Evolutionary conservation across 2,797 vertebrate species (phyloP).

Genomic region (Tadarida brasiliensis): DNA sequence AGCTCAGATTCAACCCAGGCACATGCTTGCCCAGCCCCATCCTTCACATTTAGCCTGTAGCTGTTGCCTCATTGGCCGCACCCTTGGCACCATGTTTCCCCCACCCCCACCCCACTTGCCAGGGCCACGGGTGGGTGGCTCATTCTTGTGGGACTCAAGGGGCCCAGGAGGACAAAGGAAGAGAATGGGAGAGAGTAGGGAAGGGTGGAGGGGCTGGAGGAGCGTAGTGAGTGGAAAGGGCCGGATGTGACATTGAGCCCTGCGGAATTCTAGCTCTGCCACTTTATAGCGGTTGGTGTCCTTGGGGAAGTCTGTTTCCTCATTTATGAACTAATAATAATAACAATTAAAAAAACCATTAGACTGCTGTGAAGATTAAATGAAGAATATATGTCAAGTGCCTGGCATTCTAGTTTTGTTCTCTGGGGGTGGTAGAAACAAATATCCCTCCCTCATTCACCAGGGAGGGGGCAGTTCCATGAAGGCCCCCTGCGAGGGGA

Average conservation of each 20-base stretch:
- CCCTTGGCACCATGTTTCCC: conserved; percentile 65
- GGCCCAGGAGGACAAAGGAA: not conserved
- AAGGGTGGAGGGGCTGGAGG: not conserved
- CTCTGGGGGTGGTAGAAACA: not conserved
- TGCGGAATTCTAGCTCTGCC: not conserved
- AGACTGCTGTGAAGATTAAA: conserved; percentile 24
- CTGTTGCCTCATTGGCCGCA: conserved; percentile 53
- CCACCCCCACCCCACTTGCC: not conserved
- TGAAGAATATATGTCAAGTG: not conserved
- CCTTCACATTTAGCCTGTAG: conserved; percentile 72
- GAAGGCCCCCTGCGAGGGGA: not conserved
- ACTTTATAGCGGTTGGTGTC: not conserved
- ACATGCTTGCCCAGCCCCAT: conserved; percentile 72
- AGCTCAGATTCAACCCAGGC: conserved; percentile 72
- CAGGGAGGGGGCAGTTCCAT: not conserved
- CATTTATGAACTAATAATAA: conserved; percentile 54
- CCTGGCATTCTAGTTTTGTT: not conserved
- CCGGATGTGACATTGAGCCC: not conserved
- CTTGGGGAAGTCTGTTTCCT: conserved; percentile 36
- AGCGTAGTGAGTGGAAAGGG: not conserved
- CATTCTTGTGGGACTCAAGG: not conserved
- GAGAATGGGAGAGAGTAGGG: not conserved
- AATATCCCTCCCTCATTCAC: not conserved
- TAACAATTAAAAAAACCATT: not conserved
- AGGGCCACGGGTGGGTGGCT: conserved; percentile 66